These are phyloP conservation scores for Andrena fulva DNA, from an alignment of 2,888 invertebrate species.

Conservation along the genomic window DNA sequence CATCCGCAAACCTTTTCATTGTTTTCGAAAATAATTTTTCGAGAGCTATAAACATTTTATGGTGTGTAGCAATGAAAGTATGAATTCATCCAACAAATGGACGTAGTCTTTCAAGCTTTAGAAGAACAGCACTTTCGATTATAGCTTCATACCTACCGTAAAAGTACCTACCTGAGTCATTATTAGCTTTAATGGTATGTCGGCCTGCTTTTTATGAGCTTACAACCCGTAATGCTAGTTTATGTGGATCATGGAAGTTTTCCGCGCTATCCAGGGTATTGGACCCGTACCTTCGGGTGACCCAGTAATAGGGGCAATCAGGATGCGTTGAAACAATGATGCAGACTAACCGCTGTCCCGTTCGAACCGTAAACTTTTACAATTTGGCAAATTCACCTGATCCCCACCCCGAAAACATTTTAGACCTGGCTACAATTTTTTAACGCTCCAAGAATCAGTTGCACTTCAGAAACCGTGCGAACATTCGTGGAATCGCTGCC, in stretches of 20 bases:
- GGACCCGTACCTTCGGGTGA: too few species aligned
- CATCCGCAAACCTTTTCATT: too few species aligned
- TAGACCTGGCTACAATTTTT: neutral
- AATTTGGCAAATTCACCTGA: conserved; percentile 5
- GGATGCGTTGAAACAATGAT: neutral
- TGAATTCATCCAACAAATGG: neutral
- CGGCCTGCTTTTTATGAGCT: neutral
- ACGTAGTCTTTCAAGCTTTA: neutral
- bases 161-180: neutral
- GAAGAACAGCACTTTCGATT: neutral
- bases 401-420: neutral
- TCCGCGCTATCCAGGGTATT: too few species aligned
- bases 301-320: neutral
- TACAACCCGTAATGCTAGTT: neutral
- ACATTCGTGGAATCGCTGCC: neutral
- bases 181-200: neutral
- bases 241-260: neutral
- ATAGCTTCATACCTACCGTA: neutral
- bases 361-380: conserved; percentile 8
- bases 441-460: neutral
- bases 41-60: too few species aligned
- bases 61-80: neutral
- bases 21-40: too few species aligned
- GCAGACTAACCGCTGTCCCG: neutral
- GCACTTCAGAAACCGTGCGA: conserved; percentile 3